These are phyloP conservation scores for Melierax canorus DNA, from an alignment of 2,113 vertebrate species.

Conservation along the genomic window DNA sequence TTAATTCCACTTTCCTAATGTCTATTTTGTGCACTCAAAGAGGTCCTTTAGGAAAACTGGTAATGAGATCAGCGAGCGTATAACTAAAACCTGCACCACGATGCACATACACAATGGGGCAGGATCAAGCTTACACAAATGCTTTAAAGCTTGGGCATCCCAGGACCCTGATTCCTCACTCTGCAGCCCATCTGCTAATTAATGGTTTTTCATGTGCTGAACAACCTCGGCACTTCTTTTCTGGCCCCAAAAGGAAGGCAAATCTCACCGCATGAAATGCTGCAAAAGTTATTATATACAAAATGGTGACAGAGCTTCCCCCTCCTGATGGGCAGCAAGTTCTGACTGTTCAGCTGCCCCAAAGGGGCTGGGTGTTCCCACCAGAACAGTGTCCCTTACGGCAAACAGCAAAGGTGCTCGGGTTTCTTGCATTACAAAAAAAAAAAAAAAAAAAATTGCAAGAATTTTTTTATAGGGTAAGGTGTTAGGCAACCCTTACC, in stretches of 20 bases:
- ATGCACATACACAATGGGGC: neutral
- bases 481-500: neutral
- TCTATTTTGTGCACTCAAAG: neutral
- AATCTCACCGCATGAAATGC: neutral
- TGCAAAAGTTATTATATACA: neutral
- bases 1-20: neutral
- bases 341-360: neutral
- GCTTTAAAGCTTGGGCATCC: neutral
- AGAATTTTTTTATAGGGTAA: neutral
- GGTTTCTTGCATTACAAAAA: neutral
- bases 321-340: accelerated
- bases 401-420: neutral
- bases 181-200: neutral
- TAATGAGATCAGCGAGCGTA: neutral
- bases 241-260: neutral
- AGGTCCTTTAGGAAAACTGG: conserved; percentile 3
- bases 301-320: neutral
- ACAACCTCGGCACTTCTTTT: neutral
- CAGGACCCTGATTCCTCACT: neutral
- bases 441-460: neutral
- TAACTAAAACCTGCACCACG: neutral
- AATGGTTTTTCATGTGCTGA: neutral
- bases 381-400: accelerated
- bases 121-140: neutral
- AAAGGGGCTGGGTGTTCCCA: neutral